phyloP scores from a whole-genome alignment of 1,140 invertebrate species.

The Amyelois transitella region DNA sequence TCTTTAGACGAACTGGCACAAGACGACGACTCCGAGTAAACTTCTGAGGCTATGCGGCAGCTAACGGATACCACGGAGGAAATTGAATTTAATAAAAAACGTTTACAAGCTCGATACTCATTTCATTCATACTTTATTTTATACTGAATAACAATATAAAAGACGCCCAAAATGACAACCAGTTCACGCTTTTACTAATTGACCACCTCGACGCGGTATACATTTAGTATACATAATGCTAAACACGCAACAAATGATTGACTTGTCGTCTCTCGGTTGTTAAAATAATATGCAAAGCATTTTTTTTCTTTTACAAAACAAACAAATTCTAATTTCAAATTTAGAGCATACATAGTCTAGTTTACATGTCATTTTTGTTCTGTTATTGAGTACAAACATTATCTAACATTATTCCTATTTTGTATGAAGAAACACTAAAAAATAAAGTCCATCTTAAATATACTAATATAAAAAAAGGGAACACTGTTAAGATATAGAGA shows the following conservation, averaged over 20 bases:
- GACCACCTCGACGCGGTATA: conserved; percentile 47
- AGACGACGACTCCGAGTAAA: too few species aligned
- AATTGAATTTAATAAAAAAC: too few species aligned
- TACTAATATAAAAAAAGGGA: too few species aligned
- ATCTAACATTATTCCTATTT: not conserved
- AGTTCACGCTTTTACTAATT: conserved; percentile 65
- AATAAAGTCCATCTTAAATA: too few species aligned
- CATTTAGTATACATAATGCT: conserved; percentile 37
- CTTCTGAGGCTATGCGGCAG: too few species aligned
- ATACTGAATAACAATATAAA: conserved; percentile 17
- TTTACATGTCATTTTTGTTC: conserved; percentile 11
- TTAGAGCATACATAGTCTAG: too few species aligned
- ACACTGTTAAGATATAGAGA: too few species aligned
- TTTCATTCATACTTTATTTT: too few species aligned
- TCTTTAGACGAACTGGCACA: too few species aligned
- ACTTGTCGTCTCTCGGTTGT: conserved; percentile 32
- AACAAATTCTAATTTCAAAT: conserved; percentile 23
- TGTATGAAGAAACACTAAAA: too few species aligned
- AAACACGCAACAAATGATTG: conserved; percentile 54
- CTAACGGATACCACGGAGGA: too few species aligned
- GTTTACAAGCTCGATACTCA: too few species aligned
- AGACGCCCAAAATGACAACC: conserved; percentile 55
- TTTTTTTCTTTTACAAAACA: conserved; percentile 20
- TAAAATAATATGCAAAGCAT: conserved; percentile 33
- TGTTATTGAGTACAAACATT: not conserved